Percentiles rank a stretch among this genome's conserved stretches.
Conservation (phyloP, 2,113 vertebrate genomes). For the Piaya cayana region DNA sequence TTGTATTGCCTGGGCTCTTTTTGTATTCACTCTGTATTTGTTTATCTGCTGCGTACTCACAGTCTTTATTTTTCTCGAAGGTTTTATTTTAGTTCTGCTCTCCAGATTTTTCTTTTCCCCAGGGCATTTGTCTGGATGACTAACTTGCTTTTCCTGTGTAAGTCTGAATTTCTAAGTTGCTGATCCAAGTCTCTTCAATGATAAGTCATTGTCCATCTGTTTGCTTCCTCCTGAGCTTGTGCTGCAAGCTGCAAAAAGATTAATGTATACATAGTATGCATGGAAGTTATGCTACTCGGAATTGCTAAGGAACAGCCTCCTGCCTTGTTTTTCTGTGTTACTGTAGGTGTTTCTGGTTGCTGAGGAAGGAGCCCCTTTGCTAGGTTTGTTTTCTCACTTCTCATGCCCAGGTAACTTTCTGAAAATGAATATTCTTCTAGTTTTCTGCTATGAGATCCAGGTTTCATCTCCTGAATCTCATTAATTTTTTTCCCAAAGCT, state of each 20-base stretch:
- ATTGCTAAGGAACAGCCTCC: background rate
- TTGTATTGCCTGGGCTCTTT: background rate
- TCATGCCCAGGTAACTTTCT: background rate
- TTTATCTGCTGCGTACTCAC: background rate
- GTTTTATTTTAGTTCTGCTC: background rate
- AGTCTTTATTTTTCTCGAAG: background rate
- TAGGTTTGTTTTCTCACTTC: background rate
- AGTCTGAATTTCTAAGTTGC: background rate
- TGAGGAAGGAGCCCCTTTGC: background rate
- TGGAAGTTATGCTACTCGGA: background rate
- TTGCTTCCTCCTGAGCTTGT: background rate
- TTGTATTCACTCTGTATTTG: background rate
- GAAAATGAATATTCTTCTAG: background rate
- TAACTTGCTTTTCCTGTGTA: background rate
- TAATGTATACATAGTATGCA: background rate
- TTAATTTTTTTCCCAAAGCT: background rate
- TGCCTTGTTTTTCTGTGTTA: background rate
- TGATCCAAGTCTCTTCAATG: background rate
- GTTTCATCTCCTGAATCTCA: background rate
- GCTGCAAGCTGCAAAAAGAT: background rate
- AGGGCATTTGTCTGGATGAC: slow-evolving; percentile 36
- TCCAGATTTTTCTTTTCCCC: slow-evolving; percentile 13
- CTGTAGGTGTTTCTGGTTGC: background rate
- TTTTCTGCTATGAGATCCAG: background rate
- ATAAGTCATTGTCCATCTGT: slow-evolving; percentile 36